These are phyloP conservation scores for Lacanobia oleracea DNA, from an alignment of 2,888 invertebrate genomes.

Conservation along the genomic window DNA sequence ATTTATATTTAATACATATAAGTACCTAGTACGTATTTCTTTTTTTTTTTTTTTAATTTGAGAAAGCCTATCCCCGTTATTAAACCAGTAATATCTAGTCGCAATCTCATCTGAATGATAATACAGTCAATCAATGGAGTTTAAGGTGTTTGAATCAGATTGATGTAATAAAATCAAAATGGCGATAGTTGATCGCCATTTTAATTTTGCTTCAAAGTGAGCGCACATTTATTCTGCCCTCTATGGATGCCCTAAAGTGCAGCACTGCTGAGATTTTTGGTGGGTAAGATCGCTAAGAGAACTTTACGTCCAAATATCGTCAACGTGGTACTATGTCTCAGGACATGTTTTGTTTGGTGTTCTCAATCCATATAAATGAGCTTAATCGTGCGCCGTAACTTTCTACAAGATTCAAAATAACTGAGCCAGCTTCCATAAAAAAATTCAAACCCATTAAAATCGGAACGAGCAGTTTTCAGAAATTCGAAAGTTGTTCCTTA, in stretches of 20 bases:
- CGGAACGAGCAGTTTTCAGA: neutral
- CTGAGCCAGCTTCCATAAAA: neutral
- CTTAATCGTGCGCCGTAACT: neutral
- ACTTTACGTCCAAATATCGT: neutral
- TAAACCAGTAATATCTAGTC: neutral
- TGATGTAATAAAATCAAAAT: neutral
- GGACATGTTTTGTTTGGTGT: neutral
- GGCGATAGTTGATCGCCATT: neutral
- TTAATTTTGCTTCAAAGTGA: neutral
- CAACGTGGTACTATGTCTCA: neutral
- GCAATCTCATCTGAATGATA: neutral
- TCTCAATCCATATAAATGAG: neutral
- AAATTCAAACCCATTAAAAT: neutral
- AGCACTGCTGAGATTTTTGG: neutral
- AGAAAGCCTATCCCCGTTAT: neutral
- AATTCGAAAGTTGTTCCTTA: neutral
- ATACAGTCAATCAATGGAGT: neutral
- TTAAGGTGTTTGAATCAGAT: neutral
- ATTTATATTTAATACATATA: no score
- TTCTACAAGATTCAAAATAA: neutral
- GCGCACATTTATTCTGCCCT: neutral
- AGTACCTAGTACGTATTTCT: no score
- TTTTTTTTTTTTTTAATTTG: neutral
- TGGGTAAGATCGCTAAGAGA: neutral
- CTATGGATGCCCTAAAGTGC: no score